Conservation (phyloP, 2,113 vertebrate genomes). For the Piaya cayana region DNA sequence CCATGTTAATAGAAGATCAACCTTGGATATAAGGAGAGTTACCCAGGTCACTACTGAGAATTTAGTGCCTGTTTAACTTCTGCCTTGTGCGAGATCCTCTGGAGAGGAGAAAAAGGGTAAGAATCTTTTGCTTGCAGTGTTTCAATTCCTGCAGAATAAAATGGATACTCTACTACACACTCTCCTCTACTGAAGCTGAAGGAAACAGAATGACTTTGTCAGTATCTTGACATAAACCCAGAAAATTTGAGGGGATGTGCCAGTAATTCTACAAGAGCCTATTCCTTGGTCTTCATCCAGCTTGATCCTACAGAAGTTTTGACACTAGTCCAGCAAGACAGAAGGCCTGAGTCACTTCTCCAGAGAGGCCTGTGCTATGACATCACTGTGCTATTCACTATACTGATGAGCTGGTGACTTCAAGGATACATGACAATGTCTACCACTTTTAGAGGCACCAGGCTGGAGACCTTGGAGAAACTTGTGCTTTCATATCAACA, state of each 20-base stretch:
- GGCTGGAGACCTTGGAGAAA: conserved; percentile 24
- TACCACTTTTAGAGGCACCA: background rate
- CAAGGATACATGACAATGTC: conserved; percentile 19
- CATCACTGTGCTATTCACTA: background rate
- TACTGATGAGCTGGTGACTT: conserved; percentile 31
- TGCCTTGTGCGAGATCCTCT: background rate
- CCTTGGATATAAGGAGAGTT: background rate
- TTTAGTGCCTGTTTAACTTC: background rate
- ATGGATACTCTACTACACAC: background rate
- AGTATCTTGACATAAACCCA: conserved; percentile 71
- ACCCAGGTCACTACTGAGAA: background rate
- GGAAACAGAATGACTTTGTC: conserved; percentile 71
- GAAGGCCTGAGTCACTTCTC: conserved; percentile 67
- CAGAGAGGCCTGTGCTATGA: conserved; percentile 56
- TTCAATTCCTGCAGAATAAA: conserved; percentile 21
- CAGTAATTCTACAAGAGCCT: conserved; percentile 65
- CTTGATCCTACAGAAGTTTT: conserved; percentile 70
- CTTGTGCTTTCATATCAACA: conserved; percentile 12
- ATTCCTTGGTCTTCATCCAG: conserved; percentile 57
- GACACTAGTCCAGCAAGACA: conserved; percentile 66
- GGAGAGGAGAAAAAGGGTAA: background rate
- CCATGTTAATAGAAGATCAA: background rate
- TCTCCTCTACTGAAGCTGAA: conserved; percentile 25
- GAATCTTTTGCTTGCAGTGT: background rate
- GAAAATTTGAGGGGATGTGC: conserved; percentile 63